Base-by-base conservation (phyloP, 2,888 invertebrate species). In the Cistogaster globosa region DNA sequence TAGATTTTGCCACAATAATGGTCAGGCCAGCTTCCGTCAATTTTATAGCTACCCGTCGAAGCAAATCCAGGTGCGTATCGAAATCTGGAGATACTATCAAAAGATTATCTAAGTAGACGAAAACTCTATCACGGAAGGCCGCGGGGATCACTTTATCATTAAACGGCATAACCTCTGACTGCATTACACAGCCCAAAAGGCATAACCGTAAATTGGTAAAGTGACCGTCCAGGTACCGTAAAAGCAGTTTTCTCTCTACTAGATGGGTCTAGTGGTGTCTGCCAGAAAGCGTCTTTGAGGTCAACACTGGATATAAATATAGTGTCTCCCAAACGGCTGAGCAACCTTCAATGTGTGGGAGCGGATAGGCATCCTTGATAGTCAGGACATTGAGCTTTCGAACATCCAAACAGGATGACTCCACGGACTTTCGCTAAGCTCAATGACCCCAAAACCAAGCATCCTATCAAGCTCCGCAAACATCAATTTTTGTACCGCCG, bases 111-210 rank as follows among this genome's bases (percentile, higher is more conserved):
- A n/a, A n/a, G n/a, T n/a, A n/a, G n/a, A n/a, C n/a, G n/a, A n/a
- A n/a, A n/a, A n/a, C n/a, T n/a, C n/a, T n/a, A n/a, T n/a, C n/a
- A n/a, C n/a, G n/a, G n/a, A n/a, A n/a, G n/a, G n/a, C 26, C 26
- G 26, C 26, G 26, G 26, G 26, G 26, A 18, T 76, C 76, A 8
- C 58, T 20, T 57, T 55, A 57, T 76, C 65, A 76, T 76, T 48
- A 76, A 32, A 7, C 76, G 76, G 16, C 76, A 76, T 36, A 77
- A 9, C 42, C 76, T 76, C 16, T 76, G 65, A 20, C 65, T 6
- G 76, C 76, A 45, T 76, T 76, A 36, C 76, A 76, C 32, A 76
- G 58, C 42, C 76, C 65, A 58, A 76, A 76, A 16, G 58, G 76
- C 58, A 76, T 76, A 14, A 76, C 76, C 14, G 55, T 76, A 20